phyloP scores from a whole-genome alignment of 2,888 invertebrate species.

The Pterobdella sp. region DNA sequence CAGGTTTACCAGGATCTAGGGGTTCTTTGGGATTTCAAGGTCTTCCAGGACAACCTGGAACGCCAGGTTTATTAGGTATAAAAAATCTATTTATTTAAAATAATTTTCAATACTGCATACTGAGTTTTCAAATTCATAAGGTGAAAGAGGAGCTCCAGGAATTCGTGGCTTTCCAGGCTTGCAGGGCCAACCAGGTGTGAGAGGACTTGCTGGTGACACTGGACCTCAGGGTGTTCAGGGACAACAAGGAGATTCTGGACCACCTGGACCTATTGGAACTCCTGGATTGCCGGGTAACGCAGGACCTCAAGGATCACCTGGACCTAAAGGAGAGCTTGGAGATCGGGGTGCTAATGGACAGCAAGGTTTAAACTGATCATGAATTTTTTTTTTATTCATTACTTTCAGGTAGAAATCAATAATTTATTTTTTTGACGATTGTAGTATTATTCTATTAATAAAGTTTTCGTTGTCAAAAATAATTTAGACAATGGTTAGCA shows the following conservation, averaged over 20 bases:
- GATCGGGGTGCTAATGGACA: slow-evolving; percentile 29
- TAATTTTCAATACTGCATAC: neutral
- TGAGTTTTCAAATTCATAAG: too few relatives aligned
- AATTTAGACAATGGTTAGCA: too few relatives aligned
- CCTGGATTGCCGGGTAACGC: slow-evolving; percentile 29
- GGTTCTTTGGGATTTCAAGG: slow-evolving; percentile 31
- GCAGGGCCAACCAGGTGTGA: neutral
- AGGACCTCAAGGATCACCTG: slow-evolving; percentile 33
- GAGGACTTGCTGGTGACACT: slow-evolving; percentile 27
- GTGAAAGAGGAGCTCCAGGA: slow-evolving; percentile 31
- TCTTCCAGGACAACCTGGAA: slow-evolving; percentile 32
- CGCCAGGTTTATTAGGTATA: slow-evolving; percentile 15
- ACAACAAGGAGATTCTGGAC: slow-evolving; percentile 20
- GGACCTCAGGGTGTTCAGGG: slow-evolving; percentile 24
- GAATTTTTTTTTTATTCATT: too few relatives aligned
- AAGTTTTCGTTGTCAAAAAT: too few relatives aligned
- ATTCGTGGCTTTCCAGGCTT: slow-evolving; percentile 25
- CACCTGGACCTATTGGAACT: slow-evolving; percentile 30
- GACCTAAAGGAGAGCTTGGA: slow-evolving; percentile 31
- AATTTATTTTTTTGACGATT: too few relatives aligned
- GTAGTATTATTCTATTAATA: too few relatives aligned
- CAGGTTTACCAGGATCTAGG: slow-evolving; percentile 26
- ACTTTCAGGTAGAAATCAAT: too few relatives aligned
- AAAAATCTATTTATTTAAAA: neutral
- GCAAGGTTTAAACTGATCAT: too few relatives aligned